Evolutionary conservation across 2,113 vertebrate species (phyloP), one percentile per base, ranked within the genome.

Genomic region (Hyperoodon ampullatus): DNA sequence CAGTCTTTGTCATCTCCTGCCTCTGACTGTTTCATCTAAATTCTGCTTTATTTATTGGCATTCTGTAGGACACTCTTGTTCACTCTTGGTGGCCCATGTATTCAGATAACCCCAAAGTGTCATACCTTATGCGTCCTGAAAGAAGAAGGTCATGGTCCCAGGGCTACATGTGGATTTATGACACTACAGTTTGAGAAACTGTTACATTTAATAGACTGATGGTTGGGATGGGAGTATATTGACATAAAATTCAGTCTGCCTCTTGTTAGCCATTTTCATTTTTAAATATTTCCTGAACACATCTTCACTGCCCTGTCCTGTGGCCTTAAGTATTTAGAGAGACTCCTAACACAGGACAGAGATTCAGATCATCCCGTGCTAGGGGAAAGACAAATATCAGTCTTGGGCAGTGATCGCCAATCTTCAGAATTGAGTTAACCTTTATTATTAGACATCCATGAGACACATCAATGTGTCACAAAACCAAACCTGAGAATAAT

Each of bases 31-130:
- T 91, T 93, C 18, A 74, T 77, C n/a, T 95, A 84, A 97, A 80
- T 90, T 96, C 81, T 94, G 28, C 85, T 94, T 92, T 77, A 87
- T 94, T 93, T 96, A 70, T 90, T 94, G 9, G 33, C 77, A 77
- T 96, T 61, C 18, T 71, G 0, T 47, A 77, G 82, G 86, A 90
- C 19, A 12, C 7, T 94, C 80, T 93, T 94, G 39, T 24, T 8
- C 88, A 21, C 61, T 94, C 12, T 21, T 66, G 5, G 19, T 92
- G 19, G 60, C 14, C 58, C 28, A 28, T 50, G 39, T 92, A 75
- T 78, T 86, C 19, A 93, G 28, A 75, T 88, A 96, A 83, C 68
- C 70, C 19, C 70, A 50, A 93, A 53, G 8, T 78, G 35, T 68
- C 77, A 77, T 35, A 60, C 18, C 16, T 83, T 86, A 77, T 87